Base-by-base conservation (phyloP, 2,888 invertebrate species). In the Alloplasta piceator region DNA sequence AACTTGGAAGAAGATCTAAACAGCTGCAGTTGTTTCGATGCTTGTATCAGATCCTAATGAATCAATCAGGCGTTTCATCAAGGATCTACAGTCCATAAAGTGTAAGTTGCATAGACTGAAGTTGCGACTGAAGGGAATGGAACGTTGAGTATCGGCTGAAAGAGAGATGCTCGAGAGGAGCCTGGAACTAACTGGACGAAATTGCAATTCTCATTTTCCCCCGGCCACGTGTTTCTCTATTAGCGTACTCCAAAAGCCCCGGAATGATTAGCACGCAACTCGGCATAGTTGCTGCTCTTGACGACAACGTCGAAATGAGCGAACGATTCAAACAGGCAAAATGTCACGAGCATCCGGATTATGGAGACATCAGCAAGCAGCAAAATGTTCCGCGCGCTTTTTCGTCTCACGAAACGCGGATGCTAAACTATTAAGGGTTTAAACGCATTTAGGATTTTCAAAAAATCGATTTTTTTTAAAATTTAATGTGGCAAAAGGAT, bases 171-270 rank as follows among this genome's bases (percentile, higher is more conserved):
- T 63, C n/a, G 55, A 60, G 61, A 76, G 36, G 50, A 64, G 64
- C 50, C 39, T 50, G 52, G 50, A 72, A 56, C 71, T 72, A 78
- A 78, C 72, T 72, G 72, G 78, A 78, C 72, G 60, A 67, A 78
- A 78, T 78, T 78, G 72, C 52, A 72, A 78, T 72, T 16, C 72
- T 72, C 72, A 66, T 72, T 78, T 78, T 72, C 71, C 71, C 52
- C 68, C 46, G 43, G 72, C 52, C 66, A 60, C 66, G 78, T 67
- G 52, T 72, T 55, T 50, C 55, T 60, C 60, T 55, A 67, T 72
- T 76, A 76, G 67, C 71, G 43, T 46, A 60, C 26, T 63, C 16
- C 63, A 14, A 14, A 0, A 52, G 12, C 16, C 46, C 63, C 26
- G 46, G 63, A 63, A 46, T 43, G 63, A 63, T 26, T 60, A 71